Evolutionary conservation across 2,113 vertebrate species (phyloP).

Genomic region (Nothoprocta perdicaria): DNA sequence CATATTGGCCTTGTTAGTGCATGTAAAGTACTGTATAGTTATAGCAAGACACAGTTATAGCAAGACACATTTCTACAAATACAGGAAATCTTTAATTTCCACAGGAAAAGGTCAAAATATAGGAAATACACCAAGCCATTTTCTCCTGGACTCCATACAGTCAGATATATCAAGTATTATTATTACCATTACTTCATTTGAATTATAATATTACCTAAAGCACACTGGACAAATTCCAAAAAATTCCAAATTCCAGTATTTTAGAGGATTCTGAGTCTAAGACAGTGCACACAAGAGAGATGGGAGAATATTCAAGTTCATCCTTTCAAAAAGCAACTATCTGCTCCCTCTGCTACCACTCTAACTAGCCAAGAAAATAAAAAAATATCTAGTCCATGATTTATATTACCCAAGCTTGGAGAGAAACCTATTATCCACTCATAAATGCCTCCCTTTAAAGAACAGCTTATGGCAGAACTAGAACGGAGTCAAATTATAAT

Average conservation of each 20-base stretch:
- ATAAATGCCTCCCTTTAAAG: not conserved
- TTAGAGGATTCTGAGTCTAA: conserved; percentile 9
- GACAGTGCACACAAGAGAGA: not conserved
- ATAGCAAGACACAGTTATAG: not conserved
- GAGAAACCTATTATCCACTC: not conserved
- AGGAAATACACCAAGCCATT: not conserved
- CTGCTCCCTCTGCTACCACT: not conserved
- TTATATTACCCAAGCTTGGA: not conserved
- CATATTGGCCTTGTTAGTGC: not conserved
- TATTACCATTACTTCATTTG: conserved; percentile 32
- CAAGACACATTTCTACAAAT: not conserved
- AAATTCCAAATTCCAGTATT: conserved; percentile 2
- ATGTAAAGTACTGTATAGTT: not conserved
- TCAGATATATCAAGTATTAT: conserved; percentile 1
- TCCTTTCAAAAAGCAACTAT: not conserved
- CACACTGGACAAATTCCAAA: conserved; percentile 1
- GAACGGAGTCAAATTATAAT: not conserved
- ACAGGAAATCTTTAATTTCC: conserved; percentile 6
- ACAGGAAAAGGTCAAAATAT: not conserved
- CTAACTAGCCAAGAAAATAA: not conserved
- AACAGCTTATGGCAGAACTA: not conserved
- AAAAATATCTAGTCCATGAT: not conserved
- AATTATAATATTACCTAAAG: conserved; percentile 24
- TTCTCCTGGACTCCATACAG: not conserved
- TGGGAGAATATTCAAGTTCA: not conserved